Conservation (phyloP, 2,888 invertebrate genomes). For the Isoperla grammatica region DNA sequence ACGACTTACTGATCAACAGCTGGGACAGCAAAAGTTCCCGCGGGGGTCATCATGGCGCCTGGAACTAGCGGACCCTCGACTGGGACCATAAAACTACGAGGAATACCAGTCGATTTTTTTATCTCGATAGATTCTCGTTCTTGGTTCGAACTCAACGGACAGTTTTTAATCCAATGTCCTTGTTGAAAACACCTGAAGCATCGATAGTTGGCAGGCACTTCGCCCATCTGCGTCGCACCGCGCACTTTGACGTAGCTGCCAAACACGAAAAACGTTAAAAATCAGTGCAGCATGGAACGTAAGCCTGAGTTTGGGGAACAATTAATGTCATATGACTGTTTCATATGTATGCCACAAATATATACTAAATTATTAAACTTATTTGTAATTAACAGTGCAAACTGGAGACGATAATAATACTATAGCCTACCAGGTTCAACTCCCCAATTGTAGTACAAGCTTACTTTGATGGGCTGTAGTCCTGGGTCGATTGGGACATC, state of each 20-base stretch:
- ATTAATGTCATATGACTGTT: too few relatives aligned
- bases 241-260: conserved; percentile 83
- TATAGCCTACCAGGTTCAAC: too few relatives aligned
- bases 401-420: too few relatives aligned
- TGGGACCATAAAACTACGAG: conserved; percentile 89
- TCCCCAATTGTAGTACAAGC: conserved; percentile 37
- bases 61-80: conserved; percentile 85
- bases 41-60: conserved; percentile 86
- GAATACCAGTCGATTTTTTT: conserved; percentile 95
- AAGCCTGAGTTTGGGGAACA: too few relatives aligned
- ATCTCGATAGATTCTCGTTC: conserved; percentile 67
- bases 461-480: conserved; percentile 97
- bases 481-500: conserved; percentile 95
- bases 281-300: background rate
- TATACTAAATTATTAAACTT: too few relatives aligned
- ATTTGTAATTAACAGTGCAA: too few relatives aligned
- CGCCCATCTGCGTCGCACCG: conserved; percentile 81
- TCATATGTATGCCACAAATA: too few relatives aligned
- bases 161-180: conserved; percentile 98
- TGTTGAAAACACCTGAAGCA: conserved; percentile 92
- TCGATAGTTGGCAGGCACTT: conserved; percentile 85
- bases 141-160: conserved; percentile 63
- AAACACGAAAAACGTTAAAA: conserved; percentile 33
- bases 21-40: conserved; percentile 83
- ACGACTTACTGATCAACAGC: conserved; percentile 74